Evolutionary conservation across 1,140 invertebrate genomes (phyloP), one percentile per base, ranked within the genome.

Genomic region (Akabosia matsudoensis): DNA sequence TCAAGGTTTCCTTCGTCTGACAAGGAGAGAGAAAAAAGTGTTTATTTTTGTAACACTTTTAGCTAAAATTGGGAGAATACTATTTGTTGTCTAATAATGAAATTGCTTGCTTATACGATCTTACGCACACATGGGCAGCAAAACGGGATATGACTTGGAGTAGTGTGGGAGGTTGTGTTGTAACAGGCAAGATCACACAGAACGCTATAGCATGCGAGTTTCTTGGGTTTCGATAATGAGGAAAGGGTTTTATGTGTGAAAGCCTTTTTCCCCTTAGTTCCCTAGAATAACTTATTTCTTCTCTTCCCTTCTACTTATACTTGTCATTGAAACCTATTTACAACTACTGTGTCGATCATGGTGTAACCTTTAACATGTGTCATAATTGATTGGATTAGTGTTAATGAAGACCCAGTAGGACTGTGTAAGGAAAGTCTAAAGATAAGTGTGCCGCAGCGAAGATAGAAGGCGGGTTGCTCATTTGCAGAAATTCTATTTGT

Each of bases 41-140:
- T 56, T 56, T 56, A 56, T 56, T 56, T 56, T 56, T 56, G 54
- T 56, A 13, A 24, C 54, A 56, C 54, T 56, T 56, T 56, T 22
- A 13, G 22, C 54, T 10, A 56, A 56, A 56, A 56, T 56, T n/a
- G 54, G 10, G n/a, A n/a, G n/a, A n/a, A 7, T 56, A 56, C 10
- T 7, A 45, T 45, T 45, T 45, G 37, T 45, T 45, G 37, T 45
- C 7, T 45, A 45, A 45, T 45, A 45, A 45, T 45, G 18, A 45
- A 45, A 45, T n/a, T n/a, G n/a, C n/a, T n/a, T n/a, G n/a, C n/a
- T n/a, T n/a, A n/a, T n/a, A n/a, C n/a, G n/a, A n/a, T n/a, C 37
- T 10, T 18, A 45, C 7, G 18, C 37, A 45, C 37, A 45, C 37
- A 45, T 45, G 37, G 37, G 7, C 37, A n/a, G n/a, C n/a, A 45